Percentiles rank a stretch among this genome's conserved stretches.
These are phyloP conservation scores for Drosophila repleta DNA, from an alignment of 1,140 invertebrate genomes.

Conservation along the genomic window DNA sequence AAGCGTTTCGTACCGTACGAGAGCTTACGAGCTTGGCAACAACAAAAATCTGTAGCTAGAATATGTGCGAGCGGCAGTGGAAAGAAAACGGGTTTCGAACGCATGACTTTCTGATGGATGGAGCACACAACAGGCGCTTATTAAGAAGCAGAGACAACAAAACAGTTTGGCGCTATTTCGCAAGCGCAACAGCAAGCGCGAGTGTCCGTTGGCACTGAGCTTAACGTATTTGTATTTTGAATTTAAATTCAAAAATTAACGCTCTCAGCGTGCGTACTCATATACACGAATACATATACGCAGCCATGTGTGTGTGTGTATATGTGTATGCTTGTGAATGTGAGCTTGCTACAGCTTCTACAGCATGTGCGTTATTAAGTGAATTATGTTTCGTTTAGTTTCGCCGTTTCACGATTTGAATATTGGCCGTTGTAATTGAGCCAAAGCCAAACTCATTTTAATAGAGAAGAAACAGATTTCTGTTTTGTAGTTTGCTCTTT, in stretches of 20 bases:
- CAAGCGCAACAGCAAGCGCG: conserved; percentile 41
- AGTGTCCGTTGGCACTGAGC: conserved; percentile 37
- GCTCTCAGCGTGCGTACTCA: conserved; percentile 14
- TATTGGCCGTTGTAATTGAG: conserved; percentile 4
- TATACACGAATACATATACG: conserved; percentile 6
- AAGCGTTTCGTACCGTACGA: conserved; percentile 24
- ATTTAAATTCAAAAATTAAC: conserved; percentile 72
- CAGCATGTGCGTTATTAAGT: not conserved
- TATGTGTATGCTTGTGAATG: not conserved
- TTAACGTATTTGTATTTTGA: conserved; percentile 55
- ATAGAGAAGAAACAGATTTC: conserved; percentile 8
- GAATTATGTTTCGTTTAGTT: too few relatives aligned
- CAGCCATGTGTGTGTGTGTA: not conserved
- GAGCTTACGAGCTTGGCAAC: conserved; percentile 59
- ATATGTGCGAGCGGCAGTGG: conserved; percentile 25
- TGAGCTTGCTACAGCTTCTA: not conserved
- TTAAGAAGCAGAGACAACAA: conserved; percentile 27
- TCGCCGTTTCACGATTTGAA: not conserved
- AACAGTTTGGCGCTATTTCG: conserved; percentile 43
- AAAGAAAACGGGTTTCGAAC: conserved; percentile 43
- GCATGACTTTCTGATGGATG: conserved; percentile 29
- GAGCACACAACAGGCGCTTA: conserved; percentile 15
- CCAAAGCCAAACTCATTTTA: not conserved
- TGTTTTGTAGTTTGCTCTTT: conserved; percentile 11
- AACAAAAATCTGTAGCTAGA: conserved; percentile 51